Percentiles rank a stretch among this genome's conserved stretches.
phyloP scores from a whole-genome alignment of 1,140 invertebrate species.

The Sycophila sp. region DNA sequence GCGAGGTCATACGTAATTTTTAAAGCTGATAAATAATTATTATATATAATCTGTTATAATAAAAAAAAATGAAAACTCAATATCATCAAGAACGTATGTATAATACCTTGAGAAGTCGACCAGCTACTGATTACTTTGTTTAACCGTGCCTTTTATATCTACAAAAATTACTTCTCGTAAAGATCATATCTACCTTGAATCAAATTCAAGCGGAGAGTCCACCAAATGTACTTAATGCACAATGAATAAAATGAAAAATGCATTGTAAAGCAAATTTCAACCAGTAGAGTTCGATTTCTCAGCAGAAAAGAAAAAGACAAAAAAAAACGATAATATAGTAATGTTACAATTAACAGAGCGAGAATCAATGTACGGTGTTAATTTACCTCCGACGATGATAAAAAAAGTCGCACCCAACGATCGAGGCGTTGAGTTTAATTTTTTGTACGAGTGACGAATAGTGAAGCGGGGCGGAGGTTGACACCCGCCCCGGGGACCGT shows the following conservation, averaged over 20 bases:
- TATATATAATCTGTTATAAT: conserved; percentile 25
- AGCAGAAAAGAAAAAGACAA: neutral
- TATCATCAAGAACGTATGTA: neutral
- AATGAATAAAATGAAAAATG: too few species aligned
- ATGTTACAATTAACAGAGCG: neutral
- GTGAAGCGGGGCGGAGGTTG: too few species aligned
- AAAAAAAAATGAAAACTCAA: conserved; percentile 5
- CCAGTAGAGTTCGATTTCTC: too few species aligned
- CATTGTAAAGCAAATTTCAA: too few species aligned
- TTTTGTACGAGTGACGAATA: conserved; percentile 11
- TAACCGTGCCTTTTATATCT: neutral
- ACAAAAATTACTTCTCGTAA: neutral
- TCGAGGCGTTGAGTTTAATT: conserved; percentile 19
- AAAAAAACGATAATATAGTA: neutral
- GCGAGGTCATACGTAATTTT: conserved; percentile 22
- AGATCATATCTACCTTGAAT: too few species aligned
- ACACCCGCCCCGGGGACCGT: neutral
- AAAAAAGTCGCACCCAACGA: conserved; percentile 7
- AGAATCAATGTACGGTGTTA: conserved; percentile 25
- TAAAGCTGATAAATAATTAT: neutral
- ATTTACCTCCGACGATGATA: conserved; percentile 20
- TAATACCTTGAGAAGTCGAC: conserved; percentile 6
- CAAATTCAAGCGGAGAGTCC: too few species aligned
- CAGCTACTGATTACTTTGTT: neutral
- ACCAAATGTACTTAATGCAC: too few species aligned